These are phyloP conservation scores for Tuta absoluta DNA, from an alignment of 2,888 invertebrate genomes.

Conservation along the genomic window DNA sequence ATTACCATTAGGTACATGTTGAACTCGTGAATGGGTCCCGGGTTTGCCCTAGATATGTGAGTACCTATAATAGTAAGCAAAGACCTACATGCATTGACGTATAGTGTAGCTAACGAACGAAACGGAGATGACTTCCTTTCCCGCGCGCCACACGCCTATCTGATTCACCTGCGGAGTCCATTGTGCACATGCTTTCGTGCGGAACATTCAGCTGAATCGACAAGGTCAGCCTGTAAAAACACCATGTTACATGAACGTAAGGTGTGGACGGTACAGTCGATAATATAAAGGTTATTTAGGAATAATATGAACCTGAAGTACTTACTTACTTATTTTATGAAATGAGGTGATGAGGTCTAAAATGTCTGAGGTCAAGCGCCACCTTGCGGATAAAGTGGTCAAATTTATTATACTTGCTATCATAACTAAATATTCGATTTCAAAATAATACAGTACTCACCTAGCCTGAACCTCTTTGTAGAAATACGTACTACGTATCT, in stretches of 20 bases:
- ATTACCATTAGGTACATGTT: too few relatives aligned
- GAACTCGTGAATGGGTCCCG: too few relatives aligned
- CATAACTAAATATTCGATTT: too few relatives aligned
- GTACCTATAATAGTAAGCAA: not conserved
- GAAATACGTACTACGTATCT: too few relatives aligned
- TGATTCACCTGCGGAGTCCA: conserved; percentile 46
- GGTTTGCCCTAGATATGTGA: not conserved
- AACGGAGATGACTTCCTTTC: conserved; percentile 47
- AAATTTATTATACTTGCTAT: too few relatives aligned
- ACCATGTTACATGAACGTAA: conserved; percentile 36
- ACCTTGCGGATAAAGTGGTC: too few relatives aligned
- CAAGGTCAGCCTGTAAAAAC: conserved; percentile 55
- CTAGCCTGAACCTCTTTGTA: too few relatives aligned
- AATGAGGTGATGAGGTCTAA: too few relatives aligned
- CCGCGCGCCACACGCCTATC: conserved; percentile 44
- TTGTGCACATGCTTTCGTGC: conserved; percentile 63
- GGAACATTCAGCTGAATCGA: conserved; percentile 61
- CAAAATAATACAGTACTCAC: too few relatives aligned
- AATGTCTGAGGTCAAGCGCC: too few relatives aligned
- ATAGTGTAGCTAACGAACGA: conserved; percentile 14
- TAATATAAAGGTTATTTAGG: conserved; percentile 23
- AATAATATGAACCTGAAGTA: too few relatives aligned
- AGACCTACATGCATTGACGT: not conserved
- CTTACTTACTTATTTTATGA: too few relatives aligned
- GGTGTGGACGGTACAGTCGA: conserved; percentile 40